Evolutionary conservation across 2,888 invertebrate genomes (phyloP).

Genomic region (Pemphredon lugubris): DNA sequence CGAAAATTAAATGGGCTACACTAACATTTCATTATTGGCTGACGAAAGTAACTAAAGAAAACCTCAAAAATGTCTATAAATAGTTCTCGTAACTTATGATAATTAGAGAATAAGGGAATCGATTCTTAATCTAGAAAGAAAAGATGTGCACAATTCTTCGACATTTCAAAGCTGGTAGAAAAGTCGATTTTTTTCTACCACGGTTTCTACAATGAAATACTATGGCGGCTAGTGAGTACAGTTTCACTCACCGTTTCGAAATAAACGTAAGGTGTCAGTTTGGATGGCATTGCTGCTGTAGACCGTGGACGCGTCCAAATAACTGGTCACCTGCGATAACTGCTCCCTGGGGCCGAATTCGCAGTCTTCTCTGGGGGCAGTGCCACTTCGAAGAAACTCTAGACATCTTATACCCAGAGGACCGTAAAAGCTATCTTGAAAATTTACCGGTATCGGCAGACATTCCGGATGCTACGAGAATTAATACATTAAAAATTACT

Average conservation of each 20-base stretch:
- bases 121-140: too few relatives aligned
- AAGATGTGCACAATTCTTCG: too few relatives aligned
- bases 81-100: too few relatives aligned
- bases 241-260: conserved; percentile 89
- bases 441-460: conserved; percentile 89
- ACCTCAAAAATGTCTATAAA: too few relatives aligned
- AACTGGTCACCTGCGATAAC: conserved; percentile 92
- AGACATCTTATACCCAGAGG: conserved; percentile 88
- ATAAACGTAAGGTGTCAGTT: conserved; percentile 88
- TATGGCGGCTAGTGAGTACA: too few relatives aligned
- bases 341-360: conserved; percentile 92
- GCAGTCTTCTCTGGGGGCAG: conserved; percentile 90
- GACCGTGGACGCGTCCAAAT: conserved; percentile 90
- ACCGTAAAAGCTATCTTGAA: conserved; percentile 88
- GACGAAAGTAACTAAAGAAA: too few relatives aligned
- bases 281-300: conserved; percentile 89
- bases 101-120: too few relatives aligned
- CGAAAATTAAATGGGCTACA: too few relatives aligned
- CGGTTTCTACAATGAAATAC: too few relatives aligned
- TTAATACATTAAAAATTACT: background rate
- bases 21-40: too few relatives aligned
- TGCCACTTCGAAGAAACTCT: conserved; percentile 91
- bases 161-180: too few relatives aligned
- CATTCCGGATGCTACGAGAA: conserved; percentile 90
- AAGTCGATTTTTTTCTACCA: too few relatives aligned